Base-by-base conservation (phyloP, 2,113 vertebrate species). In the Lynx canadensis region DNA sequence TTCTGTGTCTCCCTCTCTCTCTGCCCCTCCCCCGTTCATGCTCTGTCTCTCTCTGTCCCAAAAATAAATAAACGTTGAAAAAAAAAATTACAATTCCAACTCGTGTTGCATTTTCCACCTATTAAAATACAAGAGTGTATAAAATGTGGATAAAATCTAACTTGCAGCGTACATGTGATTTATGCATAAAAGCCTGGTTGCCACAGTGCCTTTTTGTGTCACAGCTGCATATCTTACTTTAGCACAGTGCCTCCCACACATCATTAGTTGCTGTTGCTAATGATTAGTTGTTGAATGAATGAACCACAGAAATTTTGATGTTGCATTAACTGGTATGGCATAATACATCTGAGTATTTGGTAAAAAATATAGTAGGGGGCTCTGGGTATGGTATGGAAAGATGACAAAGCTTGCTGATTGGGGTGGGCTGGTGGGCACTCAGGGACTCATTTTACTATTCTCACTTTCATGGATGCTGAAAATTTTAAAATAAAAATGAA, bases 401-500 rank as follows among this genome's bases (percentile, higher is more conserved):
- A 79, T 52, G 33, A 55, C 10, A 74, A 13, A 71, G 25, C 36
- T 33, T 90, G 68, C 50, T 83, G 27, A 66, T 57, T 76, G 25
- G 45, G 81, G 12, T 2, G 65, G 41, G 38, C 36, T 41, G 38
- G 69, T 33, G 21, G 60, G 16, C 23, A 41, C 29, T 63, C 65
- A 76, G 29, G 63, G 74, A 90, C 45, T 71, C 50, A 71, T 86
- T 94, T 68, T 88, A 25, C 25, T 79, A n/a, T 69, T 78, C 60
- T 89, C 36, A 74, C 29, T 93, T 91, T 76, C 45, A 68, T 25
- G 18, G 9, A 63, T 89, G 27, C 33, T 91, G 60, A 94, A 27
- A 52, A 63, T 73, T 89, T 82, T 60, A 27, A n/a, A 69, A 48
- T 85, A 57, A 93, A 97, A 87, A 90, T 41, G 65, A 60, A 57